These are phyloP conservation scores for Ceratitis capitata DNA, from an alignment of 1,140 invertebrate species.

Conservation along the genomic window DNA sequence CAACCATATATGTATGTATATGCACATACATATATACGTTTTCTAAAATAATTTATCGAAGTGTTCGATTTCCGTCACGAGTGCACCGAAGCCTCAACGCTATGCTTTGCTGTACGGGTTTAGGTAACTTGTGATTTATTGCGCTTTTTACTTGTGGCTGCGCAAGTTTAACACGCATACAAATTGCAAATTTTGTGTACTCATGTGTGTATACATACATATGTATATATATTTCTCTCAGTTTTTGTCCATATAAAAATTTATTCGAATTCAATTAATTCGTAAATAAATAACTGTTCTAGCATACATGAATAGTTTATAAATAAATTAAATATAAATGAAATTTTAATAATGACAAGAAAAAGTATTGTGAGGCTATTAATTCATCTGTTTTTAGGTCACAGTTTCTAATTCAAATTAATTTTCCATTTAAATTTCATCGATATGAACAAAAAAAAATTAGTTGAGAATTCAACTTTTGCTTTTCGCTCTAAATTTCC, in stretches of 20 bases:
- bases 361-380: too few relatives aligned
- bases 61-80: constrained; percentile 31
- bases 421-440: too few relatives aligned
- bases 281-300: too few relatives aligned
- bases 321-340: too few relatives aligned
- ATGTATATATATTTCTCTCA: not conserved
- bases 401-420: too few relatives aligned
- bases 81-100: not conserved
- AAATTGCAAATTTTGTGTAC: not conserved
- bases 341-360: too few relatives aligned
- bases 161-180: not conserved
- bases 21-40: not conserved
- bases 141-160: not conserved
- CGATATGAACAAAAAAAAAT: too few relatives aligned
- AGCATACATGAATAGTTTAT: too few relatives aligned
- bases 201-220: too few relatives aligned
- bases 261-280: too few relatives aligned
- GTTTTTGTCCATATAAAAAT: too few relatives aligned
- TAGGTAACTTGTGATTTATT: constrained; percentile 17
- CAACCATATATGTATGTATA: not conserved
- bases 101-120: constrained; percentile 34
- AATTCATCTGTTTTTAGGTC: too few relatives aligned
- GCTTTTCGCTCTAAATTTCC: not conserved
- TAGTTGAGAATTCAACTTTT: not conserved
- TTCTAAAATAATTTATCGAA: constrained; percentile 5